Percentiles rank a stretch among this genome's conserved stretches.
phyloP scores from a whole-genome alignment of 2,888 invertebrate genomes.

The Melanchra persicariae region DNA sequence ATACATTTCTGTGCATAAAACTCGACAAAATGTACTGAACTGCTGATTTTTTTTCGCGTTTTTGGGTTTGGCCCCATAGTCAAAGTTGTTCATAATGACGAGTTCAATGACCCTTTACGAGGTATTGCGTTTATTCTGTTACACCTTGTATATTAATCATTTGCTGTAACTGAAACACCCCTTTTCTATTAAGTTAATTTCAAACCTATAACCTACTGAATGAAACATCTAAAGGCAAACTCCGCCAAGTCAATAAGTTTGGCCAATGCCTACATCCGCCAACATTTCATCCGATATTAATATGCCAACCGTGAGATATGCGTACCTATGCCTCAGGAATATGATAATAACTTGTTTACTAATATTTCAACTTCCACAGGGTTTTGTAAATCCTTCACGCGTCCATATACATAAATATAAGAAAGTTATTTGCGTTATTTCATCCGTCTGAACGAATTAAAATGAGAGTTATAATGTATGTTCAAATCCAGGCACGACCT shows the following conservation, averaged over 20 bases:
- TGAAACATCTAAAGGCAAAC: constrained; percentile 14
- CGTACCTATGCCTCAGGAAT: constrained; percentile 50
- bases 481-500: constrained; percentile 25
- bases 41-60: too few relatives aligned
- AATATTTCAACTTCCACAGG: constrained; percentile 62
- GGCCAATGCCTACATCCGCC: constrained; percentile 40
- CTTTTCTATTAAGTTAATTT: constrained; percentile 3
- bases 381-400: constrained; percentile 48
- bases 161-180: too few relatives aligned
- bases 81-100: too few relatives aligned
- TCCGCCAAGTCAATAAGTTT: constrained; percentile 23
- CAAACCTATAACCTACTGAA: constrained; percentile 3
- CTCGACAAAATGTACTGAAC: too few relatives aligned
- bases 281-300: constrained; percentile 61
- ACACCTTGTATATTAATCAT: too few relatives aligned
- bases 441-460: constrained; percentile 36
- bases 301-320: constrained; percentile 52
- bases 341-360: constrained; percentile 57
- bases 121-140: too few relatives aligned
- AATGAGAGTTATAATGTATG: constrained; percentile 32
- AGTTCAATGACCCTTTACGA: too few relatives aligned
- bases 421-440: constrained; percentile 51
- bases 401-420: constrained; percentile 42
- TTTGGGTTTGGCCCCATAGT: too few relatives aligned
- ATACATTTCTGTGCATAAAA: too few relatives aligned